phyloP scores from a whole-genome alignment of 2,888 invertebrate genomes.

The Tortricodes alternella region DNA sequence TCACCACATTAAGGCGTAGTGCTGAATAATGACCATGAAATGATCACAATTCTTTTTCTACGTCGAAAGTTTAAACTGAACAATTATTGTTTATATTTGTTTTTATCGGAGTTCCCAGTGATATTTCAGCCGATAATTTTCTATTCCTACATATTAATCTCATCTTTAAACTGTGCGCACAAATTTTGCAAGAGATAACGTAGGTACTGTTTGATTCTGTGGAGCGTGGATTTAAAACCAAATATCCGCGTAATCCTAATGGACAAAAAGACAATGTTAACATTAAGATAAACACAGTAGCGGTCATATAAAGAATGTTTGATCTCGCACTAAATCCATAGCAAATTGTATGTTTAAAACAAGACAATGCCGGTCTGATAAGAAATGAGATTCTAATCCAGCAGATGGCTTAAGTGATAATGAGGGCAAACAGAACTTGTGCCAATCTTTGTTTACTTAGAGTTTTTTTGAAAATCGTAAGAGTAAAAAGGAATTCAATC shows the following conservation, averaged over 20 bases:
- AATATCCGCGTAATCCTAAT: neutral
- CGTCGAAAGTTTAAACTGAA: too few species aligned
- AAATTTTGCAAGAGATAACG: too few species aligned
- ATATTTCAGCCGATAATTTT: too few species aligned
- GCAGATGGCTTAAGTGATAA: slow-evolving; percentile 14
- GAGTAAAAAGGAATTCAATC: too few species aligned
- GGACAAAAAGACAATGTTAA: neutral
- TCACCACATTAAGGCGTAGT: too few species aligned
- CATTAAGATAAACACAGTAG: slow-evolving; percentile 5
- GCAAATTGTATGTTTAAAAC: slow-evolving; percentile 26
- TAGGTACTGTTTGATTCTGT: too few species aligned
- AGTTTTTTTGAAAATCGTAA: neutral
- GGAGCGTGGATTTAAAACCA: neutral
- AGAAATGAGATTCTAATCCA: slow-evolving; percentile 10
- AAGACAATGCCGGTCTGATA: slow-evolving; percentile 19
- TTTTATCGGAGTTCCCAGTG: too few species aligned
- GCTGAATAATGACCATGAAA: too few species aligned
- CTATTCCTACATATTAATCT: too few species aligned
- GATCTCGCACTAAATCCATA: slow-evolving; percentile 15
- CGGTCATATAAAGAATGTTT: slow-evolving; percentile 21
- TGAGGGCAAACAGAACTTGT: slow-evolving; percentile 10
- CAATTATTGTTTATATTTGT: too few species aligned
- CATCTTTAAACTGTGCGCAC: too few species aligned
- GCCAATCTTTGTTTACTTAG: slow-evolving; percentile 14
- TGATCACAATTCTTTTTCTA: too few species aligned